Evolutionary conservation across 2,797 vertebrate species (phyloP).

Genomic region (Darevskia nairensis): DNA sequence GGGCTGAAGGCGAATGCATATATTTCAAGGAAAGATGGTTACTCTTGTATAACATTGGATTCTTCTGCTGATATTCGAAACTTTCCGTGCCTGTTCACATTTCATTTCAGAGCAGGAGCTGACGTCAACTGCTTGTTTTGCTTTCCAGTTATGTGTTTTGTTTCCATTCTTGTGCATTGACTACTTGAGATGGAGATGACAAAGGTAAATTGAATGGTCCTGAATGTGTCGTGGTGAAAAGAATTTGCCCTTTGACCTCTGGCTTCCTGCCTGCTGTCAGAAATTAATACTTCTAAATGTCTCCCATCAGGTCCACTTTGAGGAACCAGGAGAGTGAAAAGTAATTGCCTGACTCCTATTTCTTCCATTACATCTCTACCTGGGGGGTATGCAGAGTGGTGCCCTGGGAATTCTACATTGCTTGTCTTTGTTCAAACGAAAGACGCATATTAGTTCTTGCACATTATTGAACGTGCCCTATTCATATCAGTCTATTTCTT

Average conservation of each 20-base stretch:
- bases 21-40: conserved; percentile 40
- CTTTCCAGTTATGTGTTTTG: conserved; percentile 46
- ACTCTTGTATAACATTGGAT: conserved; percentile 44
- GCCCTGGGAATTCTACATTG: neutral
- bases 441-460: neutral
- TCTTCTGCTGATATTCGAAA: conserved; percentile 23
- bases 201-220: conserved; percentile 46
- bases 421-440: neutral
- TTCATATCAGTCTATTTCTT: neutral
- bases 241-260: conserved; percentile 53
- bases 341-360: no score
- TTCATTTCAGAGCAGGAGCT: conserved; percentile 23
- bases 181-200: conserved; percentile 31
- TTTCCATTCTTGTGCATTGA: conserved; percentile 20
- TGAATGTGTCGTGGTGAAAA: conserved; percentile 49
- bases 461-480: neutral
- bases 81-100: conserved; percentile 45
- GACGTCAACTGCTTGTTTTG: conserved; percentile 45
- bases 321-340: conserved; percentile 38
- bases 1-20: no score
- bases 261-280: conserved; percentile 15
- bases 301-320: conserved; percentile 14
- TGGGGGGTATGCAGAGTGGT: neutral
- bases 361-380: neutral
- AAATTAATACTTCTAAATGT: conserved; percentile 46